Base-by-base conservation (phyloP, 2,888 invertebrate species). In the Drosophila cognata region DNA sequence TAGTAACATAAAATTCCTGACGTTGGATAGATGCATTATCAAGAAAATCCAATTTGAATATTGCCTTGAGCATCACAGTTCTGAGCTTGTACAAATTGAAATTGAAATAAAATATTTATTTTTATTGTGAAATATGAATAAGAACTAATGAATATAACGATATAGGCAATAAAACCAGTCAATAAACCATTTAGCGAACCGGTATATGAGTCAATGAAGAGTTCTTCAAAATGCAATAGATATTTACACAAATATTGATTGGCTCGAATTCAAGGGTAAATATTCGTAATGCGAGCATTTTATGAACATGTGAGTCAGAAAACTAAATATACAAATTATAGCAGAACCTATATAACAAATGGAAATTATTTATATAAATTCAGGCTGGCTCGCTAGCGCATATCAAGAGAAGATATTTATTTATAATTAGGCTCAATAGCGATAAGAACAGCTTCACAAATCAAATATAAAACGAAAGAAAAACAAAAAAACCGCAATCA, bases 311-410 rank as follows among this genome's bases (percentile, higher is more conserved):
- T 57, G 35, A 67, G 13, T 52, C 58, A 46, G 25, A 57, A 21
- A 48, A n/a, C n/a, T 21, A 33, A 53, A 60, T 29, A 60, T 59
- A 25, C 2, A 18, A 29, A 41, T 41, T 25, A 29, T 31, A 21
- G 36, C 13, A 10, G 18, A 29, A 31, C 55, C 52, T 64, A 71
- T 62, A 61, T 67, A 67, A 68, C 35, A 58, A 25, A 48, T 31
- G 6, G 7, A 53, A 63, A 65, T 67, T 50, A 67, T 67, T 67
- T 67, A 29, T 61, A 71, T 80, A 63, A 75, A 71, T 59, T 59
- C 21, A 41, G 61, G 33, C 48, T n/a, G 50, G 46, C 48, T 51
- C 50, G 58, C 67, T 77, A 48, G 56, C 55, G 53, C 60, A 65
- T 51, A 50, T 62, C 66, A 16, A 29, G 50, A 6, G n/a, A 25